Percentiles rank a stretch among this genome's conserved stretches.
These are phyloP conservation scores for Chrysomallon squamiferum DNA, from an alignment of 1,140 invertebrate genomes.

Conservation along the genomic window DNA sequence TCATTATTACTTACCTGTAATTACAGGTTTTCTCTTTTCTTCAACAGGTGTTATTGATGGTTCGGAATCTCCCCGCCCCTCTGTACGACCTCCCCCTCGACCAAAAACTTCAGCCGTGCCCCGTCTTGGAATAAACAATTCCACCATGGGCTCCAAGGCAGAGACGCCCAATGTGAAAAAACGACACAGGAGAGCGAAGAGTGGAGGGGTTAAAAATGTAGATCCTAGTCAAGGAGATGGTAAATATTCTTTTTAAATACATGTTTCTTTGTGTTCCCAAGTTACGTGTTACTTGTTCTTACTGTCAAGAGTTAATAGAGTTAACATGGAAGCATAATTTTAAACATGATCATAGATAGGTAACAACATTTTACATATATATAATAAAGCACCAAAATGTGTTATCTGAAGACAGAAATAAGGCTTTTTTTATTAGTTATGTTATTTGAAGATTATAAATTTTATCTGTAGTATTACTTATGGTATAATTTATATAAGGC, in stretches of 20 bases:
- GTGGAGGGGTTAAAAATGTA: constrained; percentile 55
- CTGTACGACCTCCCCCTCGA: not conserved
- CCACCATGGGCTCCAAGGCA: constrained; percentile 51
- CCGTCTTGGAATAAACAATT: constrained; percentile 50
- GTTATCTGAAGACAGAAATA: no score
- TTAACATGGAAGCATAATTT: no score
- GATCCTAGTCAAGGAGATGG: constrained; percentile 53
- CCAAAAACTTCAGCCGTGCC: constrained; percentile 18
- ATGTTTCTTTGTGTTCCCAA: not conserved
- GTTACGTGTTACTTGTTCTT: not conserved
- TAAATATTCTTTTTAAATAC: constrained; percentile 21
- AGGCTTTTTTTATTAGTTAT: no score
- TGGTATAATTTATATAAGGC: no score
- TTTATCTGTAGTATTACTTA: no score
- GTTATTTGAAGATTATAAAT: no score
- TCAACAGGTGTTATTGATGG: constrained; percentile 3
- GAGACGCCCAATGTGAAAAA: constrained; percentile 80
- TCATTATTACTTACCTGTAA: no score
- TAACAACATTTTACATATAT: no score
- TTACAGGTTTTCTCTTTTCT: no score
- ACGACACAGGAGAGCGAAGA: constrained; percentile 61
- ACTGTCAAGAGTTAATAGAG: no score
- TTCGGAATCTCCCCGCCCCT: constrained; percentile 1
- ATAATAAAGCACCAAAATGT: no score
- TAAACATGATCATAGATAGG: no score